Conservation (phyloP, 2,888 invertebrate genomes). For the Chloromyia formosa region DNA sequence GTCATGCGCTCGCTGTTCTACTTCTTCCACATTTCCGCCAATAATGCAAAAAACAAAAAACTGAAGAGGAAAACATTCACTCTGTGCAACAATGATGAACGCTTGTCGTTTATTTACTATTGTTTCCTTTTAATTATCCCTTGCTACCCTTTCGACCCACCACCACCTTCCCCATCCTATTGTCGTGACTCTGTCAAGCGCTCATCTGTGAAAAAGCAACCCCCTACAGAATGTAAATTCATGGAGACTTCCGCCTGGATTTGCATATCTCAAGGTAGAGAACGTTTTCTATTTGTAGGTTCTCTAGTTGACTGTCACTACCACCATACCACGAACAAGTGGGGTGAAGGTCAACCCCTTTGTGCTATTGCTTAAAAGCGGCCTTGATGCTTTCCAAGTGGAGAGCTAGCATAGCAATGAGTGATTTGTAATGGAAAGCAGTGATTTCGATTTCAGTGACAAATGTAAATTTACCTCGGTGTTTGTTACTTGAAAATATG, state of each 20-base stretch:
- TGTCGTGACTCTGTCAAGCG: not conserved
- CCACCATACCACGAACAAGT: no score
- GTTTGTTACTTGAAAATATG: no score
- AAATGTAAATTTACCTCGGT: no score
- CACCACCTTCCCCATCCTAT: not conserved
- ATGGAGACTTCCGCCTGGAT: constrained; percentile 25
- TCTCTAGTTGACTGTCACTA: no score
- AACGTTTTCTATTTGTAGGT: not conserved
- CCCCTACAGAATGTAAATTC: constrained; percentile 1
- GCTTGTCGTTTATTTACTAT: constrained; percentile 4
- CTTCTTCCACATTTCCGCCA: constrained; percentile 23
- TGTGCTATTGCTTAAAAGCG: no score
- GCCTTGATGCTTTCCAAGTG: no score
- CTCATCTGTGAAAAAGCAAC: not conserved
- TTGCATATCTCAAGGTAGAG: constrained; percentile 27
- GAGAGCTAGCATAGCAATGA: no score
- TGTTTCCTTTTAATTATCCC: constrained; percentile 2
- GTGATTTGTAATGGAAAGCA: no score
- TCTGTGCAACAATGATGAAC: constrained; percentile 17
- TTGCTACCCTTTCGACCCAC: not conserved
- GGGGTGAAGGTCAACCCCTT: no score
- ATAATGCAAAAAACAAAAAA: constrained; percentile 7
- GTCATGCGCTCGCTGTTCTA: constrained; percentile 17
- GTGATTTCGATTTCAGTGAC: no score
- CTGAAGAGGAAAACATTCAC: not conserved